Evolutionary conservation across 2,797 vertebrate genomes (phyloP).

Genomic region (Gymnodraco acuticeps): DNA sequence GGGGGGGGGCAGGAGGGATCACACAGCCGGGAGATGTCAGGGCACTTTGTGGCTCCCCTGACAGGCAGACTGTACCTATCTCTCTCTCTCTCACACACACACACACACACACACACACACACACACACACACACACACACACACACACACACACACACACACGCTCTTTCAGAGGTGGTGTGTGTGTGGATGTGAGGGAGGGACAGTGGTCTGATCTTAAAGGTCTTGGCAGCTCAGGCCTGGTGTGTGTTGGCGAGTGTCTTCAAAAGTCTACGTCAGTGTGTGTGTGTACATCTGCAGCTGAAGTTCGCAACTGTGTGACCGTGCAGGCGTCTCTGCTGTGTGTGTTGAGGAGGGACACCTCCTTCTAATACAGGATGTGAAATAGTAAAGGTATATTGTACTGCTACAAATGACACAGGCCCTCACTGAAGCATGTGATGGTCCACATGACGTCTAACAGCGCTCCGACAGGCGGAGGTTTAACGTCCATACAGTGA

Average conservation of each 20-base stretch:
- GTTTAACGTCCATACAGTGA: background rate
- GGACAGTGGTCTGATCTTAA: slow-evolving; percentile 48
- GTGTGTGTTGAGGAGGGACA: slow-evolving; percentile 35
- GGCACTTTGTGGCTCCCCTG: slow-evolving; percentile 39
- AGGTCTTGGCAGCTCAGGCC: slow-evolving; percentile 57
- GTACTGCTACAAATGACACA: slow-evolving; percentile 17
- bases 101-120: slow-evolving; percentile 27
- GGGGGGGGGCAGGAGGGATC: slow-evolving; percentile 24
- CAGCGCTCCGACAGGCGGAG: background rate
- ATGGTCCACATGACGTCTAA: slow-evolving; percentile 14
- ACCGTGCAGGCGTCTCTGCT: background rate
- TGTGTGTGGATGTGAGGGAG: slow-evolving; percentile 9
- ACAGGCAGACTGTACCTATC: slow-evolving; percentile 59
- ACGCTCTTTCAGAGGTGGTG: slow-evolving; percentile 2
- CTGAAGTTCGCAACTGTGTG: slow-evolving; percentile 12
- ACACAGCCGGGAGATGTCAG: slow-evolving; percentile 57
- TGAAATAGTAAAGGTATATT: slow-evolving; percentile 36
- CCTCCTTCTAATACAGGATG: slow-evolving; percentile 1
- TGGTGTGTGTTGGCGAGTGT: slow-evolving; percentile 46
- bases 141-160: no score
- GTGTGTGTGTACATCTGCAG: slow-evolving; percentile 4
- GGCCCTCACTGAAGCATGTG: background rate
- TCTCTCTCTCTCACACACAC: slow-evolving; percentile 28
- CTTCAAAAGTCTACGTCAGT: slow-evolving; percentile 50
- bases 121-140: no score